Evolutionary conservation across 2,797 vertebrate species (phyloP).

Genomic region (Parotocinclus haroldoi): DNA sequence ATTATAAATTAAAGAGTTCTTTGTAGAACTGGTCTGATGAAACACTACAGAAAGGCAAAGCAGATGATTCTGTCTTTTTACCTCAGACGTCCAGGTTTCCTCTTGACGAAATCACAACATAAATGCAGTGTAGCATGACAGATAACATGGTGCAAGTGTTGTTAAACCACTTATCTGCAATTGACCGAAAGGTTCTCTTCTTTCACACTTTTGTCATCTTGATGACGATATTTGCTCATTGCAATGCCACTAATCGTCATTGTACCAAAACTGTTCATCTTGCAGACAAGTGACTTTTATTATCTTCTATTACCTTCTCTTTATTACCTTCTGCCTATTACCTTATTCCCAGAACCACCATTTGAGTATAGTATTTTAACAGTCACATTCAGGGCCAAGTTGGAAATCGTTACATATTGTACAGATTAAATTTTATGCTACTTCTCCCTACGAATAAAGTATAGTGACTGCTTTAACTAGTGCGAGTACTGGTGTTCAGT

Average conservation of each 20-base stretch:
- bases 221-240: constrained; percentile 72
- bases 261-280: constrained; percentile 46
- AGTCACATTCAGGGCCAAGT: constrained; percentile 69
- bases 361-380: constrained; percentile 67
- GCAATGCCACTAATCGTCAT: constrained; percentile 69
- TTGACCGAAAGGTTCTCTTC: constrained; percentile 75
- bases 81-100: constrained; percentile 71
- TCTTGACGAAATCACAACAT: constrained; percentile 32
- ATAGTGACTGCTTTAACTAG: constrained; percentile 72
- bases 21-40: constrained; percentile 43
- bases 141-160: constrained; percentile 40
- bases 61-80: constrained; percentile 76
- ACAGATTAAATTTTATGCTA: constrained; percentile 89
- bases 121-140: constrained; percentile 37
- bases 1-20: constrained; percentile 38
- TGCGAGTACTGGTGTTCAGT: constrained; percentile 5
- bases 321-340: no score
- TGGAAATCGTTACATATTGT: constrained; percentile 90
- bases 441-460: constrained; percentile 76
- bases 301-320: no score
- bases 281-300: constrained; percentile 78
- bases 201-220: constrained; percentile 47
- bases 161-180: constrained; percentile 49
- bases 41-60: constrained; percentile 48
- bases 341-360: constrained; percentile 74